Evolutionary conservation across 2,888 invertebrate genomes (phyloP).

Genomic region (Habroteleia sp.): DNA sequence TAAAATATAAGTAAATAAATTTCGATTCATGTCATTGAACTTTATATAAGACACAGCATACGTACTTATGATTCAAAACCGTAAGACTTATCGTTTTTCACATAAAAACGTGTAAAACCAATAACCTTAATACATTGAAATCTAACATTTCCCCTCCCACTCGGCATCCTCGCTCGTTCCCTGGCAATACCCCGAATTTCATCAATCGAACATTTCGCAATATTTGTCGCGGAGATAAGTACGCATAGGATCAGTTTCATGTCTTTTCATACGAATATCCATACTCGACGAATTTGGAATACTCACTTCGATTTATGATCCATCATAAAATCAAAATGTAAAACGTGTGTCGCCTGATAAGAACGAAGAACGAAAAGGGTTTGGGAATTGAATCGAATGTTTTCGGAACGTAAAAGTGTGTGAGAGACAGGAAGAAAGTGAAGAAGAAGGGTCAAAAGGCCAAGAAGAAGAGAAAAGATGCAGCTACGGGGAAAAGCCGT

Average conservation of each 20-base stretch:
- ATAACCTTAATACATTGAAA: constrained; percentile 40
- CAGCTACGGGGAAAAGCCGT: constrained; percentile 25
- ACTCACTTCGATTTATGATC: constrained; percentile 52
- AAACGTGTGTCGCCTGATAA: constrained; percentile 53
- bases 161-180: constrained; percentile 5
- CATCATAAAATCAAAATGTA: constrained; percentile 58
- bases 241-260: constrained; percentile 44
- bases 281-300: constrained; percentile 46
- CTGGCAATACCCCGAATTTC: constrained; percentile 32
- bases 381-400: constrained; percentile 60
- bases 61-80: constrained; percentile 10
- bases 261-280: constrained; percentile 43
- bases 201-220: constrained; percentile 45
- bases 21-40: no score
- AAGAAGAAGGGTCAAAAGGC: not conserved
- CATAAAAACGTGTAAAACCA: constrained; percentile 31
- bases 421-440: constrained; percentile 2
- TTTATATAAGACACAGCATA: no score
- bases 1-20: no score
- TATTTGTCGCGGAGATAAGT: constrained; percentile 53
- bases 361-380: constrained; percentile 24
- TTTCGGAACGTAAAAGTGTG: constrained; percentile 56
- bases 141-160: constrained; percentile 34
- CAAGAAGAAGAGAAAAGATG: not conserved
- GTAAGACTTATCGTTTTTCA: not conserved